Percentiles rank a stretch among this genome's conserved stretches.
These are phyloP conservation scores for Sebastes iracundus DNA, from an alignment of 2,797 vertebrate genomes.

Conservation along the genomic window DNA sequence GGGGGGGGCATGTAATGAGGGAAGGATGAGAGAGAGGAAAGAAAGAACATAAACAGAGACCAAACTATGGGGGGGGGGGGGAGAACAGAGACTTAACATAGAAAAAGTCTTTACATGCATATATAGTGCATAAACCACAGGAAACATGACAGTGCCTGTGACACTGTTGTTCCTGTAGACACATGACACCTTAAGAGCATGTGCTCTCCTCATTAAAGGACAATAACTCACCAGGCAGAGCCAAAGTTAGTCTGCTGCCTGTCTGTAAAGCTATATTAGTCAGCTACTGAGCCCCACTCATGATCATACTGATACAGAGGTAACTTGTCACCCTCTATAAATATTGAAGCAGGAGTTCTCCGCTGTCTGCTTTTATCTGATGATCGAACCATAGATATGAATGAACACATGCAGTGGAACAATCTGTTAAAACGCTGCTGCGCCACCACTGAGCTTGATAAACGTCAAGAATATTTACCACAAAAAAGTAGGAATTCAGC, in stretches of 20 bases:
- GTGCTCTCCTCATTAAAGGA: conserved; percentile 34
- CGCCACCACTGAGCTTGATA: not conserved
- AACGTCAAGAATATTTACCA: not conserved
- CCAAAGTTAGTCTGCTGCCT: conserved; percentile 49
- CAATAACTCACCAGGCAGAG: conserved; percentile 46
- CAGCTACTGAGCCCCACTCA: conserved; percentile 24
- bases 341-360: conserved; percentile 33
- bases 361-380: conserved; percentile 8
- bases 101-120: not conserved
- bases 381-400: not conserved
- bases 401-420: not conserved
- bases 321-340: conserved; percentile 59
- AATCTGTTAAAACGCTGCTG: not conserved
- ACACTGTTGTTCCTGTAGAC: conserved; percentile 19
- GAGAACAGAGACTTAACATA: not conserved
- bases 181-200: conserved; percentile 24
- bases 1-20: not conserved
- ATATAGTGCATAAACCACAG: not conserved
- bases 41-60: not conserved
- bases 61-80: not conserved
- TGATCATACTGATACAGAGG: conserved; percentile 45
- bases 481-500: not conserved
- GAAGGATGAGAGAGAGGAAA: conserved; percentile 7
- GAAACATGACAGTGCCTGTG: conserved; percentile 7
- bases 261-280: conserved; percentile 54